A percentile compares a stretch with the other conserved stretches of the same genome.
Evolutionary conservation across 2,797 vertebrate genomes (phyloP).

Genomic region (Lophius americanus): DNA sequence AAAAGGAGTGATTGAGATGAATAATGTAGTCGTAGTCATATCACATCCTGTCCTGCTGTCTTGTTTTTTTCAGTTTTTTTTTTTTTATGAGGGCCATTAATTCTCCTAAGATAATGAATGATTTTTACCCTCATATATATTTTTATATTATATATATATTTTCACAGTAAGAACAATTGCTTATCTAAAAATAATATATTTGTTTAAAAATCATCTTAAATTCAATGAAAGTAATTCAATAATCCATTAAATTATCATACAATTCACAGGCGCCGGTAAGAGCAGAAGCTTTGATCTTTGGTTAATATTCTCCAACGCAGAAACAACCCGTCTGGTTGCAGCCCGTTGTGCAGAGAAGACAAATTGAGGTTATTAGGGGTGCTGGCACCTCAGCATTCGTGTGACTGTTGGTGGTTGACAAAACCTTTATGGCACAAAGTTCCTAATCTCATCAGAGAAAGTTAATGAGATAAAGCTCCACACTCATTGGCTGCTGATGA

Average conservation of each 20-base stretch:
- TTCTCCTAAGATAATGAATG: slow-evolving; percentile 67
- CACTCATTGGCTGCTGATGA: slow-evolving; percentile 31
- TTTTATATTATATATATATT: too few relatives aligned
- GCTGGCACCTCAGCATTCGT: slow-evolving; percentile 14
- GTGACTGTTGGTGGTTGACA: slow-evolving; percentile 31
- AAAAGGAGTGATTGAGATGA: slow-evolving; percentile 61
- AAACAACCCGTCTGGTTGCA: slow-evolving; percentile 1
- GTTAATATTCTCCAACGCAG: slow-evolving; percentile 15
- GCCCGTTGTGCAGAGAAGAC: slow-evolving; percentile 13
- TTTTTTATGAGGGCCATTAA: slow-evolving; percentile 67
- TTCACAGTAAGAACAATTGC: too few relatives aligned
- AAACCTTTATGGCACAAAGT: slow-evolving; percentile 36
- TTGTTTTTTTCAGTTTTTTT: too few relatives aligned
- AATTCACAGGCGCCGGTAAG: slow-evolving; percentile 12
- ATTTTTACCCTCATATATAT: not conserved
- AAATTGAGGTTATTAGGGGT: slow-evolving; percentile 6
- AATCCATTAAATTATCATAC: slow-evolving; percentile 27
- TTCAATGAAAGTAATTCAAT: slow-evolving; percentile 29
- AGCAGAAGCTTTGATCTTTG: slow-evolving; percentile 22
- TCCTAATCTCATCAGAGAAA: slow-evolving; percentile 44
- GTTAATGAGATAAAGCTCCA: slow-evolving; percentile 51
- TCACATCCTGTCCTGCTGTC: slow-evolving; percentile 58
- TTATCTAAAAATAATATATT: too few relatives aligned
- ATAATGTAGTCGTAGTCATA: slow-evolving; percentile 69
- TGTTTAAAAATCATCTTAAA: slow-evolving; percentile 19